phyloP scores from a whole-genome alignment of 2,113 vertebrate genomes.

The Tragelaphus imberbis region DNA sequence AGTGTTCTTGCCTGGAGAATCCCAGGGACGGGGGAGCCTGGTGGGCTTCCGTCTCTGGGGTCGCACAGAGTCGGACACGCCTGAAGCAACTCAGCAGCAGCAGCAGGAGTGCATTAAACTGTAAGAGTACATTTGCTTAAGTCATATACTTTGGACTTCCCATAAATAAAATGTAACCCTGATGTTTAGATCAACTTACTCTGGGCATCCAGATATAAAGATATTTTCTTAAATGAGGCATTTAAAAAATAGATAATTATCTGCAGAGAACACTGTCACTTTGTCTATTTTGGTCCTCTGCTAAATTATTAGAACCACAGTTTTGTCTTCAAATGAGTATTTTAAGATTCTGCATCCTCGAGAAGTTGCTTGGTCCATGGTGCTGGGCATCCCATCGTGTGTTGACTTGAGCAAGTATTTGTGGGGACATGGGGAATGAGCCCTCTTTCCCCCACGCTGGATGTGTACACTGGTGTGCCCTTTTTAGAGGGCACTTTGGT shows the following conservation, averaged over 20 bases:
- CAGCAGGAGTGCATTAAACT: background rate
- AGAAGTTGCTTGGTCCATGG: background rate
- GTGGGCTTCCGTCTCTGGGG: too few species aligned
- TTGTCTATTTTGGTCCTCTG: background rate
- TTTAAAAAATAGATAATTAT: background rate
- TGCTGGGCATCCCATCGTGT: background rate
- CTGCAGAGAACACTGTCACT: background rate
- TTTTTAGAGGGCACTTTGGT: background rate
- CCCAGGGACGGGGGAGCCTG: too few species aligned
- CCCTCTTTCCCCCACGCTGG: too few species aligned
- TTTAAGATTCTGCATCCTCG: background rate
- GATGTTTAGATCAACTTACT: background rate
- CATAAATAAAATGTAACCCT: background rate
- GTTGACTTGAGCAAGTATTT: background rate
- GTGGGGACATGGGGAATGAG: background rate
- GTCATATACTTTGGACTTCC: background rate
- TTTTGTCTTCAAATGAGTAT: background rate
- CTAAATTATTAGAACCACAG: background rate
- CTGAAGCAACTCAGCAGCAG: too few species aligned
- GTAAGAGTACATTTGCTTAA: background rate
- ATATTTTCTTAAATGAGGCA: background rate
- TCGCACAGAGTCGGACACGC: too few species aligned
- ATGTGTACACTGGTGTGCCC: background rate
- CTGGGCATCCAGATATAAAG: background rate
- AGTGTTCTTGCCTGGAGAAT: too few species aligned